phyloP scores from a whole-genome alignment of 2,888 invertebrate genomes.

The Desoria tigrina region DNA sequence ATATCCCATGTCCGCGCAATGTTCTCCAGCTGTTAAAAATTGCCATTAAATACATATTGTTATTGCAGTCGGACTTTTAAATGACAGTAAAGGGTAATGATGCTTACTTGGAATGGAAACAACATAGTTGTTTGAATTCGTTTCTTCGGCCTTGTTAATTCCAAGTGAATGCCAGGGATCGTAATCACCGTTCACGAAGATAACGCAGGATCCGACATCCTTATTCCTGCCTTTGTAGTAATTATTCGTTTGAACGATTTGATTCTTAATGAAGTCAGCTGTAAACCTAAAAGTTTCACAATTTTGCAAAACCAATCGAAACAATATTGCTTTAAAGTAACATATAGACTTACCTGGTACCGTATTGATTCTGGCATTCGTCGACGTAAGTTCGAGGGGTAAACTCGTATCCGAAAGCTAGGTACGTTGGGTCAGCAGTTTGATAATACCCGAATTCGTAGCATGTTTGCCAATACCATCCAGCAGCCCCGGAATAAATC shows the following conservation, averaged over 20 bases:
- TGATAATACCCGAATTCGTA: conserved; percentile 62
- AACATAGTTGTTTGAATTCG: conserved; percentile 55
- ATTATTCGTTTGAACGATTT: conserved; percentile 26
- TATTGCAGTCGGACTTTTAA: neutral
- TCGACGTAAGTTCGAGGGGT: conserved; percentile 56
- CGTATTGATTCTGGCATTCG: conserved; percentile 57
- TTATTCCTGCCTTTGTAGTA: conserved; percentile 56
- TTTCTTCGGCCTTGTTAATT: conserved; percentile 55
- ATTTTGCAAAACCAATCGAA: neutral
- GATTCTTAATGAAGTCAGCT: conserved; percentile 21
- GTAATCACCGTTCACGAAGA: conserved; percentile 59
- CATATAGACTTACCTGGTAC: conserved; percentile 47
- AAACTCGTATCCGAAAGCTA: conserved; percentile 57
- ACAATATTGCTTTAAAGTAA: neutral
- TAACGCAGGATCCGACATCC: conserved; percentile 56
- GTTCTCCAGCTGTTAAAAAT: conserved; percentile 5
- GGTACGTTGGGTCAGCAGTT: conserved; percentile 57
- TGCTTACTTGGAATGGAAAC: conserved; percentile 40
- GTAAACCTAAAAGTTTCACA: conserved; percentile 21
- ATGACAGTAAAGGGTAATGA: neutral
- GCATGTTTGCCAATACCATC: conserved; percentile 61
- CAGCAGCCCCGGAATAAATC: conserved; percentile 18
- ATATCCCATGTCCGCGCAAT: conserved; percentile 10
- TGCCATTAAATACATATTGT: neutral
- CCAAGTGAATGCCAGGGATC: conserved; percentile 61